These are phyloP conservation scores for Ciconia maguari DNA, from an alignment of 2,113 vertebrate genomes.

Conservation along the genomic window DNA sequence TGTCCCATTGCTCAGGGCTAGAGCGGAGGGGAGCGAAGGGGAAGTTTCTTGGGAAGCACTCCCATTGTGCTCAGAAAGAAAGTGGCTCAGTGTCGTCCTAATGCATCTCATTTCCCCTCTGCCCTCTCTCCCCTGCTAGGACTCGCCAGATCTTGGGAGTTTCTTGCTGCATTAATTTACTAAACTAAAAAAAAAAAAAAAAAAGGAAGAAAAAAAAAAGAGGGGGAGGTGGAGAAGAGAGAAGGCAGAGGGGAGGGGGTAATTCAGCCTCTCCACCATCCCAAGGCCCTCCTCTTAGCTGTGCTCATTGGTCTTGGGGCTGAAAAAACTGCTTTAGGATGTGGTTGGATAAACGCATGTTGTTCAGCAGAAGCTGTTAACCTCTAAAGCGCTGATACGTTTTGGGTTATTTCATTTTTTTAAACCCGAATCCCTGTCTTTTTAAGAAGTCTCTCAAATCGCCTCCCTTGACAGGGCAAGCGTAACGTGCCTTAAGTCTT, in stretches of 20 bases:
- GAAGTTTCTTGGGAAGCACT: constrained; percentile 78
- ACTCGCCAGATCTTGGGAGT: constrained; percentile 75
- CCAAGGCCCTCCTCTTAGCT: constrained; percentile 81
- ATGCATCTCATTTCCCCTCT: constrained; percentile 71
- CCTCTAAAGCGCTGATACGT: constrained; percentile 58
- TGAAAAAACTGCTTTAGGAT: constrained; percentile 66
- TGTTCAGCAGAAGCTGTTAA: constrained; percentile 74
- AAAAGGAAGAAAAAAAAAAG: background rate
- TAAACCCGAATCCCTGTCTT: constrained; percentile 1
- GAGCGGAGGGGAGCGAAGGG: constrained; percentile 68
- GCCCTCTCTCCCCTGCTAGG: constrained; percentile 64
- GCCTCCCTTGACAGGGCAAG: constrained; percentile 15
- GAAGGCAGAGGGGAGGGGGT: constrained; percentile 58
- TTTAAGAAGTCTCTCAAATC: constrained; percentile 49
- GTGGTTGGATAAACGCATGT: constrained; percentile 72
- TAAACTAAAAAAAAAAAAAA: constrained; percentile 82
- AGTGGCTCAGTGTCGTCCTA: constrained; percentile 59
- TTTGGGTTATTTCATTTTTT: constrained; percentile 20
- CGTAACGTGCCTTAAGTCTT: background rate
- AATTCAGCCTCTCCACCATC: constrained; percentile 73
- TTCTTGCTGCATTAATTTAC: constrained; percentile 99
- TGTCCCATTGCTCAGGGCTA: constrained; percentile 89
- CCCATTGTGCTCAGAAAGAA: constrained; percentile 61
- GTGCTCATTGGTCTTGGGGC: constrained; percentile 79
- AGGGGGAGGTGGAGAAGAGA: background rate